Evolutionary conservation across 2,113 vertebrate species (phyloP).

Genomic region (Gobius niger): DNA sequence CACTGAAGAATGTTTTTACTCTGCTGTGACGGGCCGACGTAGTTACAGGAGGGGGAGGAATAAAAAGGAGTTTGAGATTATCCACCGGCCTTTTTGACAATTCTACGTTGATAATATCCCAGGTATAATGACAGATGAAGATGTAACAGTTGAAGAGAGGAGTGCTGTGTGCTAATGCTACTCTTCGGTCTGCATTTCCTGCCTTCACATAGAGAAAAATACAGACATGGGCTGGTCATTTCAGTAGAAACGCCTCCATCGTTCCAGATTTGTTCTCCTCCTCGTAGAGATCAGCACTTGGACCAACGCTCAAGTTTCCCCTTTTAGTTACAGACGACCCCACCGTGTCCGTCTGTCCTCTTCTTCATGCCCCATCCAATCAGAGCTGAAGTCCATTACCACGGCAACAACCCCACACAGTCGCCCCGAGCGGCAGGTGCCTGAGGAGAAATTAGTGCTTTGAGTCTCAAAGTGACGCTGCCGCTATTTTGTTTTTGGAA

Average conservation of each 20-base stretch:
- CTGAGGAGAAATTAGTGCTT: conserved; percentile 71
- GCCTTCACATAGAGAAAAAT: conserved; percentile 64
- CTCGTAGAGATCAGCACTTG: conserved; percentile 53
- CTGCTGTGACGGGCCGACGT: conserved; percentile 27
- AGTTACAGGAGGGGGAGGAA: conserved; percentile 27
- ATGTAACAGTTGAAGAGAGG: conserved; percentile 49
- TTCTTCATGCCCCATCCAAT: conserved; percentile 43
- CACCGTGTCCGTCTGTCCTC: conserved; percentile 17
- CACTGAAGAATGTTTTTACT: conserved; percentile 58
- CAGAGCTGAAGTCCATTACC: conserved; percentile 59
- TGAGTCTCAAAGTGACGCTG: conserved; percentile 70
- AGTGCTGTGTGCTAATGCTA: conserved; percentile 51
- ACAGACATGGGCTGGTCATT: conserved; percentile 62
- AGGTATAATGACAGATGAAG: conserved; percentile 50
- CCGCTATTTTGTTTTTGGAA: conserved; percentile 60
- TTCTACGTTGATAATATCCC: conserved; percentile 43
- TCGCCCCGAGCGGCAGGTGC: conserved; percentile 70
- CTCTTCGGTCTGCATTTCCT: conserved; percentile 62
- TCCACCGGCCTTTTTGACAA: conserved; percentile 51
- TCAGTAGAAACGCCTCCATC: conserved; percentile 48
- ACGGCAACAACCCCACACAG: conserved; percentile 65
- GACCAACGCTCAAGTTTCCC: conserved; percentile 34
- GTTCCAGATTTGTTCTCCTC: conserved; percentile 44
- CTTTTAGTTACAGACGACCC: conserved; percentile 42
- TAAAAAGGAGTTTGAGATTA: conserved; percentile 39